Evolutionary conservation across 2,888 invertebrate genomes (phyloP).

Genomic region (Panorpa germanica): DNA sequence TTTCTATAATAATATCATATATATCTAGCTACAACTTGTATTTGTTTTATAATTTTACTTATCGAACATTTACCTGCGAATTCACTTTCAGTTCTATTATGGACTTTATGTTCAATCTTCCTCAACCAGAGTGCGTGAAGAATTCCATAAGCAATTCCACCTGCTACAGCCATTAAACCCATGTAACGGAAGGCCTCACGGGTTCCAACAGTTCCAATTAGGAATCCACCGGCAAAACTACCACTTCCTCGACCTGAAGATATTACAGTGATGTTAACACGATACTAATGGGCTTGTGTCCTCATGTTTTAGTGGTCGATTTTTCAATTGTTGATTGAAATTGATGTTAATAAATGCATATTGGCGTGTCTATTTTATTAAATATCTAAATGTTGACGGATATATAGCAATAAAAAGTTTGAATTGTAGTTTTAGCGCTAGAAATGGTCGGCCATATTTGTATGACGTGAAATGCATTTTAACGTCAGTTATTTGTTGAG

Average conservation of each 20-base stretch:
- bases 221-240: slow-evolving; percentile 58
- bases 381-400: no score
- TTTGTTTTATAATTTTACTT: background rate
- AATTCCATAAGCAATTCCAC: slow-evolving; percentile 49
- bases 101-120: slow-evolving; percentile 29
- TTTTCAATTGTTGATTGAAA: no score
- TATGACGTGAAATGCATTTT: no score
- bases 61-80: slow-evolving; percentile 1
- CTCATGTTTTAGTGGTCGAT: no score
- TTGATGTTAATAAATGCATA: no score
- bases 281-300: no score
- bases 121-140: slow-evolving; percentile 55
- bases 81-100: slow-evolving; percentile 16
- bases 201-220: slow-evolving; percentile 57
- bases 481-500: no score
- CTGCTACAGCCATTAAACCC: slow-evolving; percentile 52
- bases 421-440: no score
- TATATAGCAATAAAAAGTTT: no score
- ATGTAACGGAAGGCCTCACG: slow-evolving; percentile 61
- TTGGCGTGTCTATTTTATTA: no score
- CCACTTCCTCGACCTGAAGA: slow-evolving; percentile 55
- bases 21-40: slow-evolving; percentile 15
- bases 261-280: slow-evolving; percentile 1
- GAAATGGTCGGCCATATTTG: no score
- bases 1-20: slow-evolving; percentile 24